Evolutionary conservation across 1,140 invertebrate genomes (phyloP).

Genomic region (Daktulosphaira vitifoliae): DNA sequence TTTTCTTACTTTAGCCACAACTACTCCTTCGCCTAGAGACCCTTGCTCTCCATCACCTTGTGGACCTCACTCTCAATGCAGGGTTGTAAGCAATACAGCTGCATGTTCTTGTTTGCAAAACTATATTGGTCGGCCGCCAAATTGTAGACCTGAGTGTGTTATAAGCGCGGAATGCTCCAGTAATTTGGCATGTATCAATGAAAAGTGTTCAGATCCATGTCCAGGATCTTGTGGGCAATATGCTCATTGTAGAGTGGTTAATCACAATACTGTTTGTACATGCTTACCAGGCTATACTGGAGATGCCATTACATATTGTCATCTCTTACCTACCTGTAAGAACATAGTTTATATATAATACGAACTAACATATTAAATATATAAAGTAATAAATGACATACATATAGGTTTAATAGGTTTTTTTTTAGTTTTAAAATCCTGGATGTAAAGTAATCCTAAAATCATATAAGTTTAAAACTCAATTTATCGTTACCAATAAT

Average conservation of each 20-base stretch:
- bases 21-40: constrained; percentile 39
- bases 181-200: constrained; percentile 47
- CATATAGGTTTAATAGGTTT: no score
- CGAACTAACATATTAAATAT: no score
- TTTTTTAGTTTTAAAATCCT: no score
- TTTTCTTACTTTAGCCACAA: constrained; percentile 39
- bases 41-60: constrained; percentile 50
- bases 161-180: constrained; percentile 49
- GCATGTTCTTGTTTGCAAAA: constrained; percentile 49
- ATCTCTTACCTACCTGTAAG: constrained; percentile 36
- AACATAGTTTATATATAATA: constrained; percentile 13
- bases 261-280: constrained; percentile 52
- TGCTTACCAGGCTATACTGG: constrained; percentile 51
- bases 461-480: no score
- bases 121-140: constrained; percentile 50
- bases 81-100: constrained; percentile 44
- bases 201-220: constrained; percentile 50
- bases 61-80: constrained; percentile 48
- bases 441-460: no score
- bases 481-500: no score
- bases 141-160: constrained; percentile 49
- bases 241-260: constrained; percentile 49
- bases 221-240: constrained; percentile 49
- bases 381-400: no score
- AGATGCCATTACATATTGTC: constrained; percentile 45